These are phyloP conservation scores for Zosterops japonicus DNA, from an alignment of 2,113 vertebrate genomes.

Conservation along the genomic window DNA sequence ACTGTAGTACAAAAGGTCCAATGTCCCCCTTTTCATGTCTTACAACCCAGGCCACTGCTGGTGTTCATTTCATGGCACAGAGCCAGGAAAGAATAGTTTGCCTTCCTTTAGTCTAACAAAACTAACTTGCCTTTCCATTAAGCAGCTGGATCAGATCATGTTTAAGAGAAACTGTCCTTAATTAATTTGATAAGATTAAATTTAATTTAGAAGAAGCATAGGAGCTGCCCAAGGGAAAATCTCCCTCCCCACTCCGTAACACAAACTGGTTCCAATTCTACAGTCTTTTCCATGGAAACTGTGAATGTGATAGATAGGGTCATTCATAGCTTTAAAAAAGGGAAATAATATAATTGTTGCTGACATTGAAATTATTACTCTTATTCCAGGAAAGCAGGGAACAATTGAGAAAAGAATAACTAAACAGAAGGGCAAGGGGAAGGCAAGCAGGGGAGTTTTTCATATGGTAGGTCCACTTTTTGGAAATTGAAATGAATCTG, in stretches of 20 bases:
- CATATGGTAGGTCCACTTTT: not conserved
- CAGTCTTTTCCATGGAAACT: not conserved
- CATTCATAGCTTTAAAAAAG: not conserved
- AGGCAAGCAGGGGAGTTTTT: not conserved
- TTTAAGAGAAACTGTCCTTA: conserved; percentile 48
- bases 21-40: not conserved
- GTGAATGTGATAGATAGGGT: not conserved
- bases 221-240: conserved; percentile 38
- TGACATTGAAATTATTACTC: not conserved
- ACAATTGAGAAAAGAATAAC: not conserved
- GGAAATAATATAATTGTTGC: not conserved
- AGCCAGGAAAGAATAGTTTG: not conserved
- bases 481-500: not conserved
- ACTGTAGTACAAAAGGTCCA: not conserved
- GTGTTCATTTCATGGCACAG: not conserved
- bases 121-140: not conserved
- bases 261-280: not conserved
- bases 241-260: not conserved
- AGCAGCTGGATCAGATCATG: conserved; percentile 39
- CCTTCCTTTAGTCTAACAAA: not conserved
- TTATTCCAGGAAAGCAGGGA: not conserved
- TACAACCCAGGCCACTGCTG: not conserved
- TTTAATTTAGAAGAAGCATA: conserved; percentile 47
- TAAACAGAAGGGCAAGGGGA: not conserved
- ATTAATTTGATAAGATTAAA: conserved; percentile 51